Base-by-base conservation (phyloP, 2,113 vertebrate species). In the Spea bombifrons region DNA sequence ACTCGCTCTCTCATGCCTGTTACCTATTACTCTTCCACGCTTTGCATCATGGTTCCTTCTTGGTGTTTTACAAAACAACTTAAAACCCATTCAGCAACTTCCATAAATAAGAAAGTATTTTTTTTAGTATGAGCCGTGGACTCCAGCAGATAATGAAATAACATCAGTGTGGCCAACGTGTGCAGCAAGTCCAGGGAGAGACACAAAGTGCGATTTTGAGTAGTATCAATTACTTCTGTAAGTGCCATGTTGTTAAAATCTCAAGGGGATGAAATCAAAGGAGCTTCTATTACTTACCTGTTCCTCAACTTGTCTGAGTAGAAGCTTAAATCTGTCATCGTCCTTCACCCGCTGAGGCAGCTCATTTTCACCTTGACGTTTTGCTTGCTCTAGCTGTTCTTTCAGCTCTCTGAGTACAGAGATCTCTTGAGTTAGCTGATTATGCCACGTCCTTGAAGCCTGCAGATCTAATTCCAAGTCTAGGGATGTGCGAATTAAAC, bases 391-490 rank as follows among this genome's bases (percentile, higher is more conserved):
- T 75, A 99, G 84, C 86, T 95, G 94, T 65, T 91, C 84, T 89
- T 96, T 97, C 81, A 99, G 93, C 73, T 98, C 92, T 81, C 90
- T 90, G 83, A 99, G 92, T 76, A 93, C 92, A 0, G 83, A 92
- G 80, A 99, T 94, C 86, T 99, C 97, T 89, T 96, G 94, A 0
- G 87, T 84, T 85, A 99, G 90, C 17, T 95, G 94, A 83, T 88
- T 90, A 7, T 97, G 95, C 81, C 95, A 94, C 0, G 95, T 98
- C 84, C 95, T 92, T 0, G 94, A 96, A 46, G 96, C 96, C 86
- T 99, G 97, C 84, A 99, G 89, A 88, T 99, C 97, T 83, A 99
- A 73, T 85, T 99, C 97, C 55, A 99, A 90, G 86, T 99, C 97
- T 80, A 99, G 88, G 0, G 95, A 94, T 5, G 97, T 99, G 84